Base-by-base conservation (phyloP, 2,113 vertebrate genomes). In the Aplodontia rufa region DNA sequence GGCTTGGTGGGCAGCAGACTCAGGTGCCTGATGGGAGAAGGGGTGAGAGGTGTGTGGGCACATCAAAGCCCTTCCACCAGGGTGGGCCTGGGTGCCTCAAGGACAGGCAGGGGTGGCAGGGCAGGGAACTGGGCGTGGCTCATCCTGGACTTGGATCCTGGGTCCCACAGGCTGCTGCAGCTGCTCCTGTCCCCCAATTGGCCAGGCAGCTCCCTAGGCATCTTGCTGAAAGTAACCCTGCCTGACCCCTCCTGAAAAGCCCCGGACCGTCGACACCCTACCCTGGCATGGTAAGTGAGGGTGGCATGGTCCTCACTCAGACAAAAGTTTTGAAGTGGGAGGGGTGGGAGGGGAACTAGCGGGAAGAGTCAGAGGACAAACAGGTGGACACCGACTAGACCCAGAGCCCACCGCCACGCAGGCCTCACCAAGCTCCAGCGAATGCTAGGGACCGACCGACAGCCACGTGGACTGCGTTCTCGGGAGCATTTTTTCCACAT, bases 11-110 rank as follows among this genome's bases (percentile, higher is more conserved):
- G n/a, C 74, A 53, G 37, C 0, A 0, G 12, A n/a, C n/a, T 24
- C 6, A 12, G 19, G 19, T 4, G 14, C 47, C 55, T 12, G 5
- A 7, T 12, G 28, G n/a, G 5, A 12, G 6, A 2, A 30, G 45
- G 42, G 40, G 16, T 6, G 22, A 10, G 6, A 4, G 1, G 19
- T 4, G 3, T 3, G 19, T 0, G 3, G 12, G 6, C 0, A 0
- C 19, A 14, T 13, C 35, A 26, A 42, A 55, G 22, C 45, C 58
- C 55, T 26, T 24, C 1, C 0, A 11, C 3, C 24, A 8, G 47
- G 24, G 28, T 49, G 47, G 49, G 8, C 71, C 60, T 32, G 55
- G 30, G 9, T 2, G 8, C 35, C 49, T 28, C 28, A n/a, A n/a
- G 12, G 3, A 37, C 78, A 24, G 20, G 40, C 53, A 12, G 32